These are phyloP conservation scores for Dorcus parallelipipedus DNA, from an alignment of 2,888 invertebrate genomes.

Conservation along the genomic window DNA sequence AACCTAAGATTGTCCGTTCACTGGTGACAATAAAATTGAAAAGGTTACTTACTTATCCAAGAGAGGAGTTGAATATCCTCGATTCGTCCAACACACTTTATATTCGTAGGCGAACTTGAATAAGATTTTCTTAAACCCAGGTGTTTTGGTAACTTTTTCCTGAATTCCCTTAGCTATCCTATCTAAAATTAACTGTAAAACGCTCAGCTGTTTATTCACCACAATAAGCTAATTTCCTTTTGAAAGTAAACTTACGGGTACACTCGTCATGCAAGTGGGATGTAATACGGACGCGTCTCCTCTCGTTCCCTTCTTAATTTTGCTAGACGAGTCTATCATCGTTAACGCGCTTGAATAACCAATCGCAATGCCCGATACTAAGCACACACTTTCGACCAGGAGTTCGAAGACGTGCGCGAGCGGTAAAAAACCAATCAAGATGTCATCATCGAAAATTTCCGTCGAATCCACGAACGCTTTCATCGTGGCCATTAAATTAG, in stretches of 20 bases:
- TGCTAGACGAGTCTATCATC: conserved; percentile 87
- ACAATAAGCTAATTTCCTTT: neutral
- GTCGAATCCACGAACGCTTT: conserved; percentile 79
- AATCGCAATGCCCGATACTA: conserved; percentile 84
- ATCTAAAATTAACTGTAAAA: conserved; percentile 83
- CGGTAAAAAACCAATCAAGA: conserved; percentile 93
- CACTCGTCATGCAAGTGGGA: conserved; percentile 94
- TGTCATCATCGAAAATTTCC: conserved; percentile 68
- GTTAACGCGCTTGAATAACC: conserved; percentile 97
- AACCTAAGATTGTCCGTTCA: no score
- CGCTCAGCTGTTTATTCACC: neutral
- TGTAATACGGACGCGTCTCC: conserved; percentile 90
- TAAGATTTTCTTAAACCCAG: conserved; percentile 73
- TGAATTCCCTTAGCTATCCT: conserved; percentile 96
- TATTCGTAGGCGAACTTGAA: conserved; percentile 95
- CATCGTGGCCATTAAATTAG: conserved; percentile 76
- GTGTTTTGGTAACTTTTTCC: conserved; percentile 85
- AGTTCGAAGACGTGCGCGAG: conserved; percentile 96
- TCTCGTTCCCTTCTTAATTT: conserved; percentile 90
- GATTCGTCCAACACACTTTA: conserved; percentile 80
- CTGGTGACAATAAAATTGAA: no score
- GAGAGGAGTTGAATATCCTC: conserved; percentile 79
- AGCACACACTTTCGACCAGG: conserved; percentile 82
- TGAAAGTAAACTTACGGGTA: conserved; percentile 68
- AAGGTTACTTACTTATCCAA: conserved; percentile 59